A percentile compares a stretch with the other conserved stretches of the same genome.
These are phyloP conservation scores for Physocephala rufipes DNA, from an alignment of 2,888 invertebrate species.

Conservation along the genomic window DNA sequence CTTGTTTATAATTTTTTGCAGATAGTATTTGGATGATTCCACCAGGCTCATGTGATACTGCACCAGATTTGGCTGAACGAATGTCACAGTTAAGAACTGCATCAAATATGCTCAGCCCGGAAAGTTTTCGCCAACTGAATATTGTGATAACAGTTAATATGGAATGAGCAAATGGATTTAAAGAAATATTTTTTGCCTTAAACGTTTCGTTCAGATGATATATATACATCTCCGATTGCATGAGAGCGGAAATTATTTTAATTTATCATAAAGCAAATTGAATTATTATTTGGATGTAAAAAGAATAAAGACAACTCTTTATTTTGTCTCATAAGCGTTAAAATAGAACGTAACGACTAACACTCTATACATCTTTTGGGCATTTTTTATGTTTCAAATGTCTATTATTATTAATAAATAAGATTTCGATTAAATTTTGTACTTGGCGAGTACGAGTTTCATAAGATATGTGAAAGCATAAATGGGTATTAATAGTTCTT, in stretches of 20 bases:
- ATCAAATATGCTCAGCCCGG: slow-evolving; percentile 55
- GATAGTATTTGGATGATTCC: slow-evolving; percentile 67
- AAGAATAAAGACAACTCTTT: too few species aligned
- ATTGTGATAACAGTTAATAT: slow-evolving; percentile 65
- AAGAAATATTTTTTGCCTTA: not conserved
- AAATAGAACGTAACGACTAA: too few species aligned
- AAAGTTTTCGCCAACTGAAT: slow-evolving; percentile 64
- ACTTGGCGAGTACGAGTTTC: too few species aligned
- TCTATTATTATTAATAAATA: too few species aligned
- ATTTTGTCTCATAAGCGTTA: too few species aligned
- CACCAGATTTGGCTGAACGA: slow-evolving; percentile 62
- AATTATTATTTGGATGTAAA: not conserved
- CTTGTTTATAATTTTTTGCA: slow-evolving; percentile 51
- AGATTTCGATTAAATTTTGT: too few species aligned
- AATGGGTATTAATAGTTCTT: too few species aligned
- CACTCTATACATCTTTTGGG: too few species aligned
- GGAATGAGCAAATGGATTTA: slow-evolving; percentile 53
- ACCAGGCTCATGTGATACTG: slow-evolving; percentile 59
- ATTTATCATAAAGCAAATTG: slow-evolving; percentile 2
- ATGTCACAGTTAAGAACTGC: slow-evolving; percentile 64
- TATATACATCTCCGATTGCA: slow-evolving; percentile 16
- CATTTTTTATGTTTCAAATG: too few species aligned
- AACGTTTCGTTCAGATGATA: not conserved
- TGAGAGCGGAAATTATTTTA: slow-evolving; percentile 11
- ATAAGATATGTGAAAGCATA: too few species aligned